Percentiles rank a stretch among this genome's conserved stretches.
phyloP scores from a whole-genome alignment of 2,888 invertebrate species.

The Epiperipatus broadwayi region DNA sequence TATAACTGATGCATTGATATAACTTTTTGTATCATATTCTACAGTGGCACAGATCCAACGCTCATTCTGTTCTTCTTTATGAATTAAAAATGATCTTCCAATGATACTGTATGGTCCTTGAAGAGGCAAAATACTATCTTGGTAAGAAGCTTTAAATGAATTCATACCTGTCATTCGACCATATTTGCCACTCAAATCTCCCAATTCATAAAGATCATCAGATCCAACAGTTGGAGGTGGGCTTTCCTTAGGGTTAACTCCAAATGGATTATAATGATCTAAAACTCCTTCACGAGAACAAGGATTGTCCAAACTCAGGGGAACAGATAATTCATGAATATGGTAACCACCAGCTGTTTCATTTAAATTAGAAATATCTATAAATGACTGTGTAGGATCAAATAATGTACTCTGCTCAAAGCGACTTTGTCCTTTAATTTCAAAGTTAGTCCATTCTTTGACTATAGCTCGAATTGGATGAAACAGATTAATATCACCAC shows the following conservation, averaged over 20 bases:
- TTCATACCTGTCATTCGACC: not conserved
- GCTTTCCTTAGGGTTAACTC: conserved; percentile 41
- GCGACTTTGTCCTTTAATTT: too few species aligned
- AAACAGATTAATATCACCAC: too few species aligned
- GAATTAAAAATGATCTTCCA: conserved; percentile 66
- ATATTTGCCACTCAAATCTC: conserved; percentile 61
- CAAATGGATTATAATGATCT: conserved; percentile 67
- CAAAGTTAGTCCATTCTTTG: too few species aligned
- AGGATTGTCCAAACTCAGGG: conserved; percentile 62
- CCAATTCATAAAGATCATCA: conserved; percentile 65
- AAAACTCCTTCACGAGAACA: conserved; percentile 63
- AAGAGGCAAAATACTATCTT: conserved; percentile 59
- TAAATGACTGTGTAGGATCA: too few species aligned
- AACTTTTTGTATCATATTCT: too few species aligned
- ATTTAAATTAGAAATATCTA: too few species aligned
- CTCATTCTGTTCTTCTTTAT: conserved; percentile 43
- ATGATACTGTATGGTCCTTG: conserved; percentile 61
- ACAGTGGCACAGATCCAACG: too few species aligned
- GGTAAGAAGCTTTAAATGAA: conserved; percentile 39
- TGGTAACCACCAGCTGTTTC: conserved; percentile 31
- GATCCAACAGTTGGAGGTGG: conserved; percentile 53
- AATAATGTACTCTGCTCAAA: too few species aligned
- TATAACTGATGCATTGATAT: too few species aligned
- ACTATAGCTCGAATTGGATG: too few species aligned
- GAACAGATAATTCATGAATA: conserved; percentile 41